Evolutionary conservation across 2,113 vertebrate genomes (phyloP).

Genomic region (rabbit (Oryctolagus cuniculus)): DNA sequence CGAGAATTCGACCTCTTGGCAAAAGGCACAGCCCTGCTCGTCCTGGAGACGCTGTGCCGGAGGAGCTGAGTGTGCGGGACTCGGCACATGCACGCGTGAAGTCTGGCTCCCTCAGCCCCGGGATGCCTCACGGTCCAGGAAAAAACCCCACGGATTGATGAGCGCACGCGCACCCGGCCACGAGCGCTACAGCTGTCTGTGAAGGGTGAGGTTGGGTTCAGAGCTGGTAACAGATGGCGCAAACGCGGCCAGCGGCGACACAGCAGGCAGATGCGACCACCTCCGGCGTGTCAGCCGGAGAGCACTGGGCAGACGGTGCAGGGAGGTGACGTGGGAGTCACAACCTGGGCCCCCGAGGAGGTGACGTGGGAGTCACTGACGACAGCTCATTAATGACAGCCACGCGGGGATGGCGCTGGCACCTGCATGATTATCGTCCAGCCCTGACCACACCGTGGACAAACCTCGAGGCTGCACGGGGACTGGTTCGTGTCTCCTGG

Average conservation of each 20-base stretch:
- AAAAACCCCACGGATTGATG: neutral
- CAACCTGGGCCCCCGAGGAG: neutral
- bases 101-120: neutral
- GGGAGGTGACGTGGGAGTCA: neutral
- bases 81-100: neutral
- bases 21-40: neutral
- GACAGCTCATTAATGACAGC: too few relatives aligned
- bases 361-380: neutral
- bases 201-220: neutral
- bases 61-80: neutral
- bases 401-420: too few relatives aligned
- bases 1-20: neutral
- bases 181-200: neutral
- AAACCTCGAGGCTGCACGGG: too few relatives aligned
- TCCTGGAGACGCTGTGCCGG: slow-evolving; percentile 1
- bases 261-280: neutral
- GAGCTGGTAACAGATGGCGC: neutral
- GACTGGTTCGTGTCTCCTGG: too few relatives aligned
- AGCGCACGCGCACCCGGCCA: neutral
- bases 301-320: too few relatives aligned
- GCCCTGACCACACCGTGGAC: too few relatives aligned
- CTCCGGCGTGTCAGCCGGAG: neutral
- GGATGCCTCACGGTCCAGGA: neutral
- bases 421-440: neutral
- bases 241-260: too few relatives aligned